phyloP scores from a whole-genome alignment of 2,797 vertebrate genomes.

The Notoglanidium macrostoma region DNA sequence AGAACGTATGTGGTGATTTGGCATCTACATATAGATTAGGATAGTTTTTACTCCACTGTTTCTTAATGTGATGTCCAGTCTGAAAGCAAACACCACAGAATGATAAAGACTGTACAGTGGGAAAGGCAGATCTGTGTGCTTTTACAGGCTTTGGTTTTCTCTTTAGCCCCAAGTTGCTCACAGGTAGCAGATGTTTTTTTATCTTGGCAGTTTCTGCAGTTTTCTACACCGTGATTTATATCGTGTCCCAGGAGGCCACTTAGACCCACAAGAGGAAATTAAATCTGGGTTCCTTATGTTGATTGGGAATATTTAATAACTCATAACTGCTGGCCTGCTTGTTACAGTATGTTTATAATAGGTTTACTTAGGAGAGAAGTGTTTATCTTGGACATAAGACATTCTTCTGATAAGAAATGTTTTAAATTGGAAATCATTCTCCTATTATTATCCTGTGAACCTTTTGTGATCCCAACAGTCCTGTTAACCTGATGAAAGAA shows the following conservation, averaged over 20 bases:
- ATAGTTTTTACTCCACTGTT: background rate
- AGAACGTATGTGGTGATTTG: background rate
- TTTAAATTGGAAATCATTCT: background rate
- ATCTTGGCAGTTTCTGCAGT: conserved; percentile 70
- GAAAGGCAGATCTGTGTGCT: conserved; percentile 61
- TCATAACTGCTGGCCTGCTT: conserved; percentile 73
- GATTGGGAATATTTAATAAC: conserved; percentile 77
- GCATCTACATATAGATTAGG: background rate
- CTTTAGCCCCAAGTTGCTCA: conserved; percentile 58
- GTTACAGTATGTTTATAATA: conserved; percentile 47
- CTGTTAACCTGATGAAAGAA: background rate
- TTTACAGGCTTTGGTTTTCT: conserved; percentile 58
- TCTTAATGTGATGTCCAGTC: background rate
- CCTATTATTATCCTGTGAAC: background rate
- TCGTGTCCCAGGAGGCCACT: conserved; percentile 67
- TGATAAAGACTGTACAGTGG: background rate
- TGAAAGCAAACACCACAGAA: background rate
- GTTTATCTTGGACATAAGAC: too few species aligned
- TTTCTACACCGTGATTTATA: conserved; percentile 74
- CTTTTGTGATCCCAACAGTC: background rate
- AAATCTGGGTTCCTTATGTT: conserved; percentile 77
- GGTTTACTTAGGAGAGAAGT: background rate
- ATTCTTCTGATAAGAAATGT: background rate
- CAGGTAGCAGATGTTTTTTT: conserved; percentile 78
- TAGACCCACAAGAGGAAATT: conserved; percentile 74